phyloP scores from a whole-genome alignment of 2,888 invertebrate species.

The Autographa pulchrina region DNA sequence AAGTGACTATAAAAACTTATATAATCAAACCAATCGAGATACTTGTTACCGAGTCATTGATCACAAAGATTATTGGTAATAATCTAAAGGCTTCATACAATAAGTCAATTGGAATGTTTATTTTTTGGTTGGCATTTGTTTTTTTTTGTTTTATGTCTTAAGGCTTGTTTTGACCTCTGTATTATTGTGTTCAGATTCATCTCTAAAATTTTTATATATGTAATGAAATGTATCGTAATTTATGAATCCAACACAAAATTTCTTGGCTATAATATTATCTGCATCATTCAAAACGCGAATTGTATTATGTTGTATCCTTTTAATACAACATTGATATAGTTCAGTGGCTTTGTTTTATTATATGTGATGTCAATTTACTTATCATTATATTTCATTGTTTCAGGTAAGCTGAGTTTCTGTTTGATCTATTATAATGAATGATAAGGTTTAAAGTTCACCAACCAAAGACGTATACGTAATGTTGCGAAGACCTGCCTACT shows the following conservation, averaged over 20 bases:
- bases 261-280: no score
- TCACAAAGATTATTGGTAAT: not conserved
- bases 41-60: not conserved
- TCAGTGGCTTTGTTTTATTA: no score
- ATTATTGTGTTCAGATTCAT: no score
- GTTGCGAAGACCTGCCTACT: not conserved
- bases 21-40: not conserved
- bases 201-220: no score
- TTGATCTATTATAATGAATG: not conserved
- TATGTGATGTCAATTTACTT: no score
- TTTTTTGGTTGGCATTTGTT: not conserved
- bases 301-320: no score
- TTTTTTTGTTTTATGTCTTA: not conserved
- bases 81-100: not conserved
- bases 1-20: conserved; percentile 9
- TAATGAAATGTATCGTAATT: no score
- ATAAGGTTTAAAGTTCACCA: not conserved
- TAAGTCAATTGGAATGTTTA: not conserved
- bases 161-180: no score
- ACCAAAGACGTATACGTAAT: not conserved
- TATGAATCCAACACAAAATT: no score
- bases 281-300: no score
- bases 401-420: not conserved
- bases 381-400: not conserved
- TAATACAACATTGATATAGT: no score